Base-by-base conservation (phyloP, 2,113 vertebrate species). In the Capra hircus region DNA sequence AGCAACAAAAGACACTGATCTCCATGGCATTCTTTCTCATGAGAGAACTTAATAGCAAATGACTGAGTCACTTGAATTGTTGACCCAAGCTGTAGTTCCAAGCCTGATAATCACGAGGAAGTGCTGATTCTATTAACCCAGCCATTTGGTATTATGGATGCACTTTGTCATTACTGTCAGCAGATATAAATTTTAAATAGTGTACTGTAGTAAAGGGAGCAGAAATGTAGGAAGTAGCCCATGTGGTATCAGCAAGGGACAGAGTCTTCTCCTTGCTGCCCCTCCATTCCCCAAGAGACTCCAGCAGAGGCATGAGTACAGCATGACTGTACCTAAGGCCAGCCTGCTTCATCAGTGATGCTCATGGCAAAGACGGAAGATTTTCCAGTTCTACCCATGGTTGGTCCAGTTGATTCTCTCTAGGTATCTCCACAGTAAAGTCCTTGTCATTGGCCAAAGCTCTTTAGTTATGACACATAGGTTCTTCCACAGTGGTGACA, bases 131-230 rank as follows among this genome's bases (percentile, higher is more conserved):
- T 85, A 77, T 96, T 95, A 95, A 91, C 82, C 48, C 5, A 88
- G 86, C 13, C 43, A 53, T 94, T 96, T 84, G 48, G 16, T 94
- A 84, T 94, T 94, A 92, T 40, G 59, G 48, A 81, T 74, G 40
- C 48, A 85, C 52, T 97, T 94, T 97, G 60, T 97, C 92, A 96
- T 98, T 92, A 95, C 88, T 95, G 88, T 92, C 92, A 96, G 64
- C 19, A 4, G 28, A 91, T 85, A 95, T 88, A 97, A 67, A 94
- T 94, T 92, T 91, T 95, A 60, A 80, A 90, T 91, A 33, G 95
- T 82, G 40, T 85, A 50, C 48, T 43, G 13, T 28, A 50, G 91
- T 92, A 91, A 94, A 95, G 52, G 40, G 43, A 91, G 45, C 10
- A 93, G 36, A 74, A 36, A 12, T 43, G 15, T 13, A 15, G 45